A percentile compares a stretch with the other conserved stretches of the same genome.
Evolutionary conservation across 2,113 vertebrate species (phyloP).

Genomic region (Xiphophorus maculatus): DNA sequence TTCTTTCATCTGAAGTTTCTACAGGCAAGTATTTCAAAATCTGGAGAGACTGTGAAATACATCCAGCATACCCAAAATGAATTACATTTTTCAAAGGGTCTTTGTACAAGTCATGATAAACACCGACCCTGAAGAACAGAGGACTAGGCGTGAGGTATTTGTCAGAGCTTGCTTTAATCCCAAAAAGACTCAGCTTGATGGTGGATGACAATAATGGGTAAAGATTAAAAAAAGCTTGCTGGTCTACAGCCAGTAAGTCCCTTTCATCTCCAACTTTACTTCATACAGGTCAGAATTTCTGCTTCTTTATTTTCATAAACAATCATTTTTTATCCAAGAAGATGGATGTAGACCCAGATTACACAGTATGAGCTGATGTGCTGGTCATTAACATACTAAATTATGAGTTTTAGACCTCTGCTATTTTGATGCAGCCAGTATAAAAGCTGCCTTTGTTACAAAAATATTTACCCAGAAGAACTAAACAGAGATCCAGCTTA

Average conservation of each 20-base stretch:
- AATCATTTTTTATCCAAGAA: not conserved
- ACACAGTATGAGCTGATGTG: not conserved
- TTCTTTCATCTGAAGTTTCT: not conserved
- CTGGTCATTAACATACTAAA: slow-evolving; percentile 7
- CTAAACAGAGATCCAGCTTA: slow-evolving; percentile 13
- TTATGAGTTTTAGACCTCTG: slow-evolving; percentile 4
- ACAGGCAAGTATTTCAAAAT: slow-evolving; percentile 2
- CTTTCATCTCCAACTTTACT: slow-evolving; percentile 9
- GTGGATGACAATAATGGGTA: slow-evolving; percentile 1
- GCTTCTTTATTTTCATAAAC: slow-evolving; percentile 5
- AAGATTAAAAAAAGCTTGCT: not conserved
- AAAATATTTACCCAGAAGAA: slow-evolving; percentile 2
- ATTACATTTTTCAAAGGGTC: not conserved
- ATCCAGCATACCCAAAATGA: not conserved
- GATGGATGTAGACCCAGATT: not conserved
- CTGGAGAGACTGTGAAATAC: not conserved
- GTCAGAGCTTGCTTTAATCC: not conserved
- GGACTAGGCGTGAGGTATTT: not conserved
- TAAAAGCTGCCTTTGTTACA: slow-evolving; percentile 6
- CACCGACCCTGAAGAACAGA: not conserved
- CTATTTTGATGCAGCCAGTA: slow-evolving; percentile 6
- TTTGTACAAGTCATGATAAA: not conserved
- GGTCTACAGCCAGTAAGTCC: slow-evolving; percentile 7
- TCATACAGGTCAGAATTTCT: not conserved
- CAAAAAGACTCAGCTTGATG: not conserved